Percentiles rank a stretch among this genome's conserved stretches.
Conservation (phyloP, 2,888 invertebrate genomes). For the Panzeria rudis region DNA sequence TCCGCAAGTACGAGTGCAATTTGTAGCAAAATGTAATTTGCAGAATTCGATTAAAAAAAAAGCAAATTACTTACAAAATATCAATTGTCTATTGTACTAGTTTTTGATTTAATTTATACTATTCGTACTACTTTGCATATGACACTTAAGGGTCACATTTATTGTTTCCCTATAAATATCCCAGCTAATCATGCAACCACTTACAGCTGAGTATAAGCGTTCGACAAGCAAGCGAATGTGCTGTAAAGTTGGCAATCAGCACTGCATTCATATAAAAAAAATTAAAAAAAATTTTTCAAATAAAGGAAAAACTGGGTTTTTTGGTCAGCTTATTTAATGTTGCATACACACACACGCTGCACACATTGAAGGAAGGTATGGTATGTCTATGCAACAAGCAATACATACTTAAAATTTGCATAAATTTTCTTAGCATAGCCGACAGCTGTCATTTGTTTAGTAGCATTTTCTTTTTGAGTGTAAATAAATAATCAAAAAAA, state of each 20-base stretch:
- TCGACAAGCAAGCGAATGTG: not conserved
- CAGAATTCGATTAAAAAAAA: too few species aligned
- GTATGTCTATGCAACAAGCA: slow-evolving; percentile 39
- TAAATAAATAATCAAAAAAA: slow-evolving; percentile 16
- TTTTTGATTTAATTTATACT: slow-evolving; percentile 20
- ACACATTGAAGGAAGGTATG: not conserved
- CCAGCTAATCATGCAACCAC: slow-evolving; percentile 29
- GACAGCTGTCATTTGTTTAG: slow-evolving; percentile 52
- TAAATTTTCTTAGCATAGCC: slow-evolving; percentile 43
- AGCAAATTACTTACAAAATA: not conserved
- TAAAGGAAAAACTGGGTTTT: slow-evolving; percentile 66
- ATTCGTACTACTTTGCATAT: slow-evolving; percentile 53
- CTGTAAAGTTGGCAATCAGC: slow-evolving; percentile 9
- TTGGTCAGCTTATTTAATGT: slow-evolving; percentile 69
- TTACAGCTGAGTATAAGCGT: not conserved
- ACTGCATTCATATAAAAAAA: slow-evolving; percentile 13
- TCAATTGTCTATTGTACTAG: not conserved
- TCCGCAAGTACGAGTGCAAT: too few species aligned
- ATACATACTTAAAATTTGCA: slow-evolving; percentile 24
- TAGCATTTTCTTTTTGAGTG: not conserved
- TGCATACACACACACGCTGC: slow-evolving; percentile 20
- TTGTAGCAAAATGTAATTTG: too few species aligned
- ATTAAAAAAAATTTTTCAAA: slow-evolving; percentile 20
- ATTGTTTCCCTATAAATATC: slow-evolving; percentile 37
- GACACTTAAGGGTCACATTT: slow-evolving; percentile 67